phyloP scores from a whole-genome alignment of 1,140 invertebrate genomes.

The Lasaia peninsularis region DNA sequence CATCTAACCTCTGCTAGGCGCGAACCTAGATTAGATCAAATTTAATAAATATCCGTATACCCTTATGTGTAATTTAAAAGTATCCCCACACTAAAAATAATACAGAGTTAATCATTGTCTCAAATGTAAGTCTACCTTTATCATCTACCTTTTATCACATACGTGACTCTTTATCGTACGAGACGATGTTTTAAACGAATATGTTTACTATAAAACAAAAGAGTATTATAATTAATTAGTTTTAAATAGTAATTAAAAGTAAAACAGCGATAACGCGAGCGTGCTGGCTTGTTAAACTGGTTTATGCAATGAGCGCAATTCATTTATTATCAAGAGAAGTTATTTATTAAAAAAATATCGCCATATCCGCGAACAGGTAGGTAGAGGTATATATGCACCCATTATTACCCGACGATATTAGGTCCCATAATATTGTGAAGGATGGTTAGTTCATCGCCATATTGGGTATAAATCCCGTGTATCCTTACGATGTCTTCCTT shows the following conservation, averaged over 20 bases:
- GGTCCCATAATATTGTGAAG: no score
- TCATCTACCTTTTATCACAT: slow-evolving; percentile 13
- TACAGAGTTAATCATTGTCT: slow-evolving; percentile 2
- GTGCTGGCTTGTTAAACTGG: slow-evolving; percentile 32
- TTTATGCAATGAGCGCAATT: slow-evolving; percentile 26
- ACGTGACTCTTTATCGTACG: slow-evolving; percentile 16
- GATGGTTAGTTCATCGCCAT: no score
- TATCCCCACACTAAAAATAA: background rate
- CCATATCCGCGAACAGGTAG: no score
- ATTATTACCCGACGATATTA: no score
- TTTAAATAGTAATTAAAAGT: slow-evolving; percentile 63
- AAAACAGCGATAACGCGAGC: slow-evolving; percentile 50
- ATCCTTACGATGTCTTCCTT: no score
- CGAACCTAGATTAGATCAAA: no score
- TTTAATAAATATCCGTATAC: background rate
- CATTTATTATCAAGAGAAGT: no score
- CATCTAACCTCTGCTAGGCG: no score
- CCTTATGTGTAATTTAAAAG: background rate
- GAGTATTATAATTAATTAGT: slow-evolving; percentile 56
- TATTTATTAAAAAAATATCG: no score
- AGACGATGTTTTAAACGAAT: slow-evolving; percentile 17
- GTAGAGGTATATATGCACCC: no score
- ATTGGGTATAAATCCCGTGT: no score
- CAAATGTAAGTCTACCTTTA: background rate
- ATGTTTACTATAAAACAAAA: slow-evolving; percentile 46